These are phyloP conservation scores for Hypocryptadius cinnamomeus DNA, from an alignment of 2,113 vertebrate genomes.

Conservation along the genomic window DNA sequence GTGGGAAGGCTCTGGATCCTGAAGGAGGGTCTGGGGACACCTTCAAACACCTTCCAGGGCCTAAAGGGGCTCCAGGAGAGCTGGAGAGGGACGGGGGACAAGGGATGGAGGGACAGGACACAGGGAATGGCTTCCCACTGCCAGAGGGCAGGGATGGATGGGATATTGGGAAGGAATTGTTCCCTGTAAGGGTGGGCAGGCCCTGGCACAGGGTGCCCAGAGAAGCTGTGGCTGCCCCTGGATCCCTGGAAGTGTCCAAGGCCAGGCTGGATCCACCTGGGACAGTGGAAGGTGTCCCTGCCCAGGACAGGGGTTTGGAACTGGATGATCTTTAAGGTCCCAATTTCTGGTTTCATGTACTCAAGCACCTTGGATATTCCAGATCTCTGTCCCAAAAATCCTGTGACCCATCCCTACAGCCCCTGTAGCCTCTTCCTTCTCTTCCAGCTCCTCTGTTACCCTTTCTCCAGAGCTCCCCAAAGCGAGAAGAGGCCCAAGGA, in stretches of 20 bases:
- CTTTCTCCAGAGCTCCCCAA: neutral
- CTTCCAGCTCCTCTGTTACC: neutral
- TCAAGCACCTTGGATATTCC: neutral
- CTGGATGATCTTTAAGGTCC: neutral
- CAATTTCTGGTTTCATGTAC: neutral
- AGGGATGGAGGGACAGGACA: neutral
- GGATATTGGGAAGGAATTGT: fast-evolving
- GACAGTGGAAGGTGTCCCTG: neutral
- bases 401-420: neutral
- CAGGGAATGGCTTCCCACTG: neutral
- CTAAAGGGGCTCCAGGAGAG: neutral
- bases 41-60: neutral
- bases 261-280: neutral
- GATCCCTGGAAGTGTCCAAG: neutral
- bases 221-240: neutral
- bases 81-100: neutral
- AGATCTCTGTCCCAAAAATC: neutral
- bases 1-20: fast-evolving
- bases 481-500: neutral
- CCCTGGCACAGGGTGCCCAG: neutral
- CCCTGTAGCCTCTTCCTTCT: neutral
- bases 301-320: neutral
- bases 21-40: neutral
- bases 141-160: fast-evolving
- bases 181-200: fast-evolving